phyloP scores from a whole-genome alignment of 2,113 vertebrate genomes.

The Elephas maximus region DNA sequence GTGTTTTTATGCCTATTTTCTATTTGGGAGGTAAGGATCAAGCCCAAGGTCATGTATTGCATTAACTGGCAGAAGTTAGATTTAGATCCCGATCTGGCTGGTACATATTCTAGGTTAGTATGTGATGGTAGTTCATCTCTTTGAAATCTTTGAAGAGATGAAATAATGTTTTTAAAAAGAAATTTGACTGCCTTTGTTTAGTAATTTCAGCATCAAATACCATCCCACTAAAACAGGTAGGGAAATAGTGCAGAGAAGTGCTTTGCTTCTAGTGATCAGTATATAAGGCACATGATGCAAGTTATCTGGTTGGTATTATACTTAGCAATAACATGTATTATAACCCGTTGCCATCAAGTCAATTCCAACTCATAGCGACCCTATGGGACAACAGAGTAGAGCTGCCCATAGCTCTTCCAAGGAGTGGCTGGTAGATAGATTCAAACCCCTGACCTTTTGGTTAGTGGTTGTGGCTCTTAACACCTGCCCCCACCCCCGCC shows the following conservation, averaged over 20 bases:
- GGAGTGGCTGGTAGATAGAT: too few relatives aligned
- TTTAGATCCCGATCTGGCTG: neutral
- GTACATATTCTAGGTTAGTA: neutral
- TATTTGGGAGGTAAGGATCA: neutral
- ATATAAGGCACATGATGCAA: neutral
- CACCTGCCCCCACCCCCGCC: too few relatives aligned
- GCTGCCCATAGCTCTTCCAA: too few relatives aligned
- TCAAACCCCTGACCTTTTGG: too few relatives aligned
- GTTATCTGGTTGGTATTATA: neutral
- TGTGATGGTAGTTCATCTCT: neutral
- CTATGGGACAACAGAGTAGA: too few relatives aligned
- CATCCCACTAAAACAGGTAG: neutral
- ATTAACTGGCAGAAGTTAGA: neutral
- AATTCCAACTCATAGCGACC: too few relatives aligned
- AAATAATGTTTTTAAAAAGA: conserved; percentile 27
- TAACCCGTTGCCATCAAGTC: too few relatives aligned
- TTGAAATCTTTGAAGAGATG: conserved; percentile 18
- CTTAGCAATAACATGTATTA: neutral
- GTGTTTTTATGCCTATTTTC: neutral
- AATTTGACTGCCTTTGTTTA: conserved; percentile 22
- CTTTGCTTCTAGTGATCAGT: neutral
- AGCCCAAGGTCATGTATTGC: neutral
- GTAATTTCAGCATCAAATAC: conserved; percentile 19
- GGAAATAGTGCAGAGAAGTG: neutral
- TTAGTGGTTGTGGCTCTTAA: too few relatives aligned